Evolutionary conservation across 2,888 invertebrate species (phyloP), one percentile per base, ranked within the genome.

Genomic region (Cataglyphis rosenhaueri): DNA sequence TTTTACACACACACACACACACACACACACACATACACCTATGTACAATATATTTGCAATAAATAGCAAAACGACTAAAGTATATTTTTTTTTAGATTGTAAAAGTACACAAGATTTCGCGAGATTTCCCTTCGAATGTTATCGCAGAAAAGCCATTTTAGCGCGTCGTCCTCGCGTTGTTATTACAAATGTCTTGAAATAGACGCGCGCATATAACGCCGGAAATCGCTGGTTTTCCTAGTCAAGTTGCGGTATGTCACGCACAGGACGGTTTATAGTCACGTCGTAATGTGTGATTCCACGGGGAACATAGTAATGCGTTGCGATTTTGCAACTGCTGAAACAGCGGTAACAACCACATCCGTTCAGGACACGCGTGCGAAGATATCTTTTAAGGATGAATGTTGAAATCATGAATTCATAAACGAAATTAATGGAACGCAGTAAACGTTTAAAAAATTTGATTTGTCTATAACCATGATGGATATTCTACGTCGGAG

Each of bases 131-230:
- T 12, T 15, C 32, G 66, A 87, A 71, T 59, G 25, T 68, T 75
- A 44, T 52, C 25, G n/a, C 32, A 29, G 76, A 70, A 84, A 73
- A 41, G 76, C 78, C 32, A 71, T 82, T 86, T 88, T 79, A 82
- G 52, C 81, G 74, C 86, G 75, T 88, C 81, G 84, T 88, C 84
- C 85, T 79, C 44, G 64, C 62, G 74, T 71, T 84, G 81, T 83
- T 86, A 75, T 86, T 81, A 81, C 76, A 66, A 35, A 32, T 35
- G 64, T 76, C 86, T 82, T 52, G 65, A 89, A 89, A 89, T 89
- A 89, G 89, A 89, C 71, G 61, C 59, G 52, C 57, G 74, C 38
- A 79, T 79, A 64, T 61, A 81, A 71, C 81, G 76, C 84, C 84
- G 89, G 88, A 88, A 89, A 84, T 82, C 57, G 57, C 79, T 32